phyloP scores from a whole-genome alignment of 2,888 invertebrate genomes.

The Drosophila bunnanda region DNA sequence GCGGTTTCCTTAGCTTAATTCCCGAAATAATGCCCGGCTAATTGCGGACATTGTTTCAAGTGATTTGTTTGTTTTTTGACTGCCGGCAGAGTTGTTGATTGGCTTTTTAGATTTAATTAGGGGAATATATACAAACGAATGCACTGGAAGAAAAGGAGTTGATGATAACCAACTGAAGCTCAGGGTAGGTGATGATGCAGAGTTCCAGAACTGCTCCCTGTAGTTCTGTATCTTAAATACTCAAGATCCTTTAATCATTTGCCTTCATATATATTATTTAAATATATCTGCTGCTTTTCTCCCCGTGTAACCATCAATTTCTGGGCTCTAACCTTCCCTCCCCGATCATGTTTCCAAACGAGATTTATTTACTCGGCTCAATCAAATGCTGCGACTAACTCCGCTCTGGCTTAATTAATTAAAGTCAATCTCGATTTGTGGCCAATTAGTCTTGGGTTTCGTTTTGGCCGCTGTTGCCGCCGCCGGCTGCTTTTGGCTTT shows the following conservation, averaged over 20 bases:
- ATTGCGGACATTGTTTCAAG: conserved; percentile 63
- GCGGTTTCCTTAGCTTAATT: conserved; percentile 40
- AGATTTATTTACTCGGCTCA: conserved; percentile 54
- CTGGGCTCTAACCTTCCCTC: conserved; percentile 24
- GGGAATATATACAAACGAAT: conserved; percentile 16
- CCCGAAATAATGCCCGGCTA: conserved; percentile 35
- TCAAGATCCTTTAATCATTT: no score
- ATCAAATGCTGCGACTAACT: conserved; percentile 47
- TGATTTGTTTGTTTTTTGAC: conserved; percentile 36
- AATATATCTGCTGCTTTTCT: conserved; percentile 1
- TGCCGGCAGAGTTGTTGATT: conserved; percentile 40
- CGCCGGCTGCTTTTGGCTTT: conserved; percentile 45
- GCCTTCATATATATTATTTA: no score
- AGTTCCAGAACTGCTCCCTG: no score
- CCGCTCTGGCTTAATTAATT: conserved; percentile 60
- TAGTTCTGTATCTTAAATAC: no score
- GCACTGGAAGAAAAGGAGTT: conserved; percentile 9
- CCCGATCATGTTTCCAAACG: conserved; percentile 40
- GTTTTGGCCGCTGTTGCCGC: conserved; percentile 37
- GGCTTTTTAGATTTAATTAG: conserved; percentile 40
- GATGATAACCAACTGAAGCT: not conserved
- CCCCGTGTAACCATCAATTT: not conserved
- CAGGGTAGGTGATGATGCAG: not conserved
- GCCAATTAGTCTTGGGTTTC: conserved; percentile 60
- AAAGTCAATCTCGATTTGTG: conserved; percentile 71